Base-by-base conservation (phyloP, 2,888 invertebrate species). In the Myopa tessellatipennis region DNA sequence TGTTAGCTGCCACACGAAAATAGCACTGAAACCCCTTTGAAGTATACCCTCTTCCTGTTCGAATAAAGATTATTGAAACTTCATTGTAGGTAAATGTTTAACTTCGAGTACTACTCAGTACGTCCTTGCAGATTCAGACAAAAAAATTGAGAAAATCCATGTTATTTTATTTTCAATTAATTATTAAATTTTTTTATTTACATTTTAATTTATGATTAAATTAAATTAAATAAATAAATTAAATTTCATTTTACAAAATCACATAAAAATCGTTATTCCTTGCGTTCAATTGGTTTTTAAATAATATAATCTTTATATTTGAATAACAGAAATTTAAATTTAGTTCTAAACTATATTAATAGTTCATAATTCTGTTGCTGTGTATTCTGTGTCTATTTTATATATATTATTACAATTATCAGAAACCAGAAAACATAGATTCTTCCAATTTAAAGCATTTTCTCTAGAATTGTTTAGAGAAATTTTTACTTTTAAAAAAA, bases 191-290 rank as follows among this genome's bases (percentile, higher is more conserved):
- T 74, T 65, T 74, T 70, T 70, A 70, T 70, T 69, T 61, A 16
- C 40, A 7, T 69, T 55, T 61, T 69, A 63, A 45, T 65, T 71
- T 52, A 55, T 65, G 55, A 72, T 70, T 73, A 63, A 55, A n/a
- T n/a, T 78, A 67, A 45, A 72, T 82, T 79, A 75, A 80, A 80
- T 80, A n/a, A n/a, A 55, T 78, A 67, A 45, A 72, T 82, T 79
- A 75, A 80, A 80, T 80, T 82, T 74, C 81, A 82, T 82, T 83
- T 84, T 84, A 84, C 82, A 84, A 84, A 84, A 84, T 79, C 80
- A 78, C 77, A 80, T 80, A 77, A 75, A 80, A 80, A 76, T 81
- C 80, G 81, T 77, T 80, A 76, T 75, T 69, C 76, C 45, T 78
- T 73, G 73, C 26, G 18, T 40, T 63, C 34, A 45, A 63, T 61